Percentiles rank a stretch among this genome's conserved stretches.
Conservation (phyloP, 2,113 vertebrate genomes). For the Cebus imitator region DNA sequence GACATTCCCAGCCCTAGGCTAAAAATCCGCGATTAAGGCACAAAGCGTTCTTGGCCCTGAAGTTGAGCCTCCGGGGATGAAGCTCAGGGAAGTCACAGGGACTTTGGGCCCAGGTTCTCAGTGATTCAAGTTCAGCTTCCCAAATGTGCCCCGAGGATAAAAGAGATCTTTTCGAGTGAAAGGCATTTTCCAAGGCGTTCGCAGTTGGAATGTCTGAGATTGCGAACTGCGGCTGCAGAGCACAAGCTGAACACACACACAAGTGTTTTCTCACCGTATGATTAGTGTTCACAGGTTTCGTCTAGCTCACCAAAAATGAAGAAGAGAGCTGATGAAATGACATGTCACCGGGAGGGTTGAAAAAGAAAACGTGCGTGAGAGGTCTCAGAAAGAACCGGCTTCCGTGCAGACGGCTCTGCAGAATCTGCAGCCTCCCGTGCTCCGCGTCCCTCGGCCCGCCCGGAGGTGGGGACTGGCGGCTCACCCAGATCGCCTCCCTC, state of each 20-base stretch:
- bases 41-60: not conserved
- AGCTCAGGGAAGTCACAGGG: not conserved
- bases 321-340: not conserved
- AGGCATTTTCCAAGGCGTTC: not conserved
- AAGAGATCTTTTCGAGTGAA: not conserved
- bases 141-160: fast-evolving
- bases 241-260: not conserved
- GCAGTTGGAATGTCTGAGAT: not conserved
- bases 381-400: not conserved
- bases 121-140: not conserved
- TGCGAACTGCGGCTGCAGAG: not conserved
- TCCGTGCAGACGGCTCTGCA: not conserved
- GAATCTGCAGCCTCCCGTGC: not conserved
- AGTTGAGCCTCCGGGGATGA: not conserved
- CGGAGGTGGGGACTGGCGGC: not conserved
- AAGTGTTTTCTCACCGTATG: not conserved
- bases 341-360: not conserved
- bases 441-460: not conserved
- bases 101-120: not conserved
- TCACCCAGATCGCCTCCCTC: not conserved
- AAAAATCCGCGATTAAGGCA: not conserved
- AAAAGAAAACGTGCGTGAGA: not conserved
- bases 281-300: not conserved
- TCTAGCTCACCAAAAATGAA: not conserved
- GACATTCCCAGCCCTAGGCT: not conserved